A percentile compares a stretch with the other conserved stretches of the same genome.
Evolutionary conservation across 2,797 vertebrate species (phyloP).

Genomic region (Momotus momota): DNA sequence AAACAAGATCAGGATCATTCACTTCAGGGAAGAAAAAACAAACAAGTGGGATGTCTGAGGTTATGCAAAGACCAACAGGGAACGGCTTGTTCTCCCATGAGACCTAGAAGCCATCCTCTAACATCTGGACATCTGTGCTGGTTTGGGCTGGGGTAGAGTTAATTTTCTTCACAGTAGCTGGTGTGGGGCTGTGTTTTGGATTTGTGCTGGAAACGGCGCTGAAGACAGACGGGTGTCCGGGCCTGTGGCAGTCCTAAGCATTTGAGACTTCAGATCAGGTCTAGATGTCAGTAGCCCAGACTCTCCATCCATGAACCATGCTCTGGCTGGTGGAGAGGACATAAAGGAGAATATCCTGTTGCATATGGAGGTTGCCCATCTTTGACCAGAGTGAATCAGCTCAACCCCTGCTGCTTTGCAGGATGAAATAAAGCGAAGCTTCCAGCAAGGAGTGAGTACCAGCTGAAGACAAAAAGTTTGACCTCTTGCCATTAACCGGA

Average conservation of each 20-base stretch:
- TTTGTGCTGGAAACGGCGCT: neutral
- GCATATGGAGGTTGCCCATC: neutral
- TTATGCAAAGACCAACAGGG: neutral
- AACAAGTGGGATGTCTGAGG: neutral
- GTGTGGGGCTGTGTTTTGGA: neutral
- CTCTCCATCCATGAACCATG: neutral
- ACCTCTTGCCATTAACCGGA: neutral
- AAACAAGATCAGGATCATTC: neutral
- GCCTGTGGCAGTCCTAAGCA: neutral
- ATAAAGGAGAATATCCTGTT: neutral
- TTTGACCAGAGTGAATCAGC: neutral
- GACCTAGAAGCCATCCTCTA: neutral
- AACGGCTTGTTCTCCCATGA: neutral
- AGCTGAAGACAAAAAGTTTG: neutral
- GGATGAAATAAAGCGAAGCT: neutral
- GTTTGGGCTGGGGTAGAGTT: neutral
- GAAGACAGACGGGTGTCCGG: neutral
- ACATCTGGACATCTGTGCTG: neutral
- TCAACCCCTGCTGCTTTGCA: neutral
- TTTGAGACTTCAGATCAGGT: neutral
- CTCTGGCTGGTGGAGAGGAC: neutral
- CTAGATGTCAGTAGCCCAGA: neutral
- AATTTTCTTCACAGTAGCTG: neutral
- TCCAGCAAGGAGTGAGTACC: neutral
- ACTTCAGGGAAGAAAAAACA: neutral